Evolutionary conservation across 2,888 invertebrate genomes (phyloP), one percentile per base, ranked within the genome.

Genomic region (Bellardia bayeri): DNA sequence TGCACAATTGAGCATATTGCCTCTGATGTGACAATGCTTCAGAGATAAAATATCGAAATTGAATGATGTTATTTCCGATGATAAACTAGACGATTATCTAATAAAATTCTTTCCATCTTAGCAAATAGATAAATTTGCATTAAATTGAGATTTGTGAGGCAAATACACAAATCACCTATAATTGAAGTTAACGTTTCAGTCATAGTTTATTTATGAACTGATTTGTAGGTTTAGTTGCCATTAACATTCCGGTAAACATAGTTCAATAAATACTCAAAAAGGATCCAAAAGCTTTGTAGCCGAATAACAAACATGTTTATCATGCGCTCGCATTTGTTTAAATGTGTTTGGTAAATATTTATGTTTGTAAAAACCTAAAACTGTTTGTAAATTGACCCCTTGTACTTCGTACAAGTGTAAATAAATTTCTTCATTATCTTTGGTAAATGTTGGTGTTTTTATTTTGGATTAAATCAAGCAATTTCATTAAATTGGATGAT

Each of bases 401-500:
- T 42, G 40, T 66, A 9, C 3, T 23, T 13, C 1, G 33, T 69
- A 14, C 51, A 1, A 5, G 8, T 6, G 37, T 33, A 37, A 9
- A 30, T n/a, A 13, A 51, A 49, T 61, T 16, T 49, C 45, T 51
- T 49, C 42, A 23, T 64, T 72, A 45, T 64, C 33, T 80, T 11
- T n/a, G n/a, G 40, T 16, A n/a, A 72, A 13, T 51, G 30, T 49
- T 51, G 61, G 61, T 68, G 74, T 66, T 68, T 66, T 74, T 58
- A n/a, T 58, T 69, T 45, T 33, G 3, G 33, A 49, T 49, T 13
- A 45, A 45, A 58, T 56, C 13, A 45, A 13, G 68, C 33, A 56
- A 56, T 74, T 56, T 58, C n/a, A 75, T 82, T 75, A 68, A 75
- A 75, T 61, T 68, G 66, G 9, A 68, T 75, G 68, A 82, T 23